Percentiles rank a stretch among this genome's conserved stretches.
These are phyloP conservation scores for Dryas iulia DNA, from an alignment of 1,140 invertebrate genomes.

Conservation along the genomic window DNA sequence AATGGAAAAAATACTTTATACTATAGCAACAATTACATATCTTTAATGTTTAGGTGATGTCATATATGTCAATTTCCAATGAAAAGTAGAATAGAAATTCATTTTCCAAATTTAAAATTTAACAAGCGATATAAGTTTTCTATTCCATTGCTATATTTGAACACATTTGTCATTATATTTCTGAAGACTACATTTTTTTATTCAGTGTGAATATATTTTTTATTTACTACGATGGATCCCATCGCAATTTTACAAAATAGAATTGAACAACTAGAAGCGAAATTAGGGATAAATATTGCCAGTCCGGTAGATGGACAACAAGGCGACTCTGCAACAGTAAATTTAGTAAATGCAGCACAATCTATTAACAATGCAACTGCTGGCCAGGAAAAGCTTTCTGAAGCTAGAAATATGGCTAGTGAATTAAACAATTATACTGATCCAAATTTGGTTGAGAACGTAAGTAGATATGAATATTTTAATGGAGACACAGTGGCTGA, in stretches of 20 bases:
- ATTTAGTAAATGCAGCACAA: slow-evolving; percentile 68
- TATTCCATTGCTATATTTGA: neutral
- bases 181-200: neutral
- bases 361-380: slow-evolving; percentile 69
- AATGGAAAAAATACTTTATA: too few relatives aligned
- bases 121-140: neutral
- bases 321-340: slow-evolving; percentile 65
- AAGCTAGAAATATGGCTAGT: slow-evolving; percentile 64
- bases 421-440: slow-evolving; percentile 79
- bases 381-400: slow-evolving; percentile 67
- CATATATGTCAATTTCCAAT: neutral
- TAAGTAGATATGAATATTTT: slow-evolving; percentile 36
- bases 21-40: too few relatives aligned
- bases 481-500: too few relatives aligned
- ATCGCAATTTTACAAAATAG: slow-evolving; percentile 73
- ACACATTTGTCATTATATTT: neutral
- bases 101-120: neutral
- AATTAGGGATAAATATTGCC: slow-evolving; percentile 62
- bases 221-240: slow-evolving; percentile 62
- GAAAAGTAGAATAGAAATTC: neutral
- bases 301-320: slow-evolving; percentile 53
- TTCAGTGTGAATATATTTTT: neutral
- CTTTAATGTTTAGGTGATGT: neutral
- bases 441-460: slow-evolving; percentile 72
- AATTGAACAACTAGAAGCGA: slow-evolving; percentile 77